Evolutionary conservation across 2,797 vertebrate genomes (phyloP).

Genomic region (Rhinophrynus dorsalis): DNA sequence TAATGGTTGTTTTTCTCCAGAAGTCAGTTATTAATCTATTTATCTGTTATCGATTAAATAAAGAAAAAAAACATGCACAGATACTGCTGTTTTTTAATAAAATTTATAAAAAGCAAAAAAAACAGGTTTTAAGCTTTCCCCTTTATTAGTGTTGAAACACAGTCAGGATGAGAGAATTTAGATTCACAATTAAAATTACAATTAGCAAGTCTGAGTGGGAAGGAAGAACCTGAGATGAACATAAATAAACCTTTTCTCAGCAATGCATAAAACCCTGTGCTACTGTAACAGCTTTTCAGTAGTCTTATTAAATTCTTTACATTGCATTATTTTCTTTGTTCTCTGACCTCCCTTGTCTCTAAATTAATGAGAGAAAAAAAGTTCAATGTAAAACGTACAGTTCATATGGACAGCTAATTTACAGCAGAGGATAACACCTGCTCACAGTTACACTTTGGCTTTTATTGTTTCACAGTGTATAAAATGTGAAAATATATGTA

Average conservation of each 20-base stretch:
- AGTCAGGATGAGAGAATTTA: conserved; percentile 15
- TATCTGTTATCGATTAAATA: no score
- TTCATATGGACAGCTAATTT: background rate
- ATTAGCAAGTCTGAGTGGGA: conserved; percentile 26
- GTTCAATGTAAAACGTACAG: background rate
- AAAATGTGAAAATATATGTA: no score
- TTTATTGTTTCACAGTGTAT: background rate
- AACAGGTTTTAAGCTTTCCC: background rate
- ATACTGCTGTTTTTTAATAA: background rate
- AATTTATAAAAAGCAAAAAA: background rate
- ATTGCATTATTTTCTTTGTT: background rate
- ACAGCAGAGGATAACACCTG: background rate
- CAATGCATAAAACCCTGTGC: conserved; percentile 6
- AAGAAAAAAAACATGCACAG: no score
- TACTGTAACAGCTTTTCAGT: conserved; percentile 2
- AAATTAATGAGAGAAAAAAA: background rate
- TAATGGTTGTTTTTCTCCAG: no score
- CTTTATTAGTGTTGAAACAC: background rate
- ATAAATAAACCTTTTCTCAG: conserved; percentile 3
- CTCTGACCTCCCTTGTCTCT: background rate
- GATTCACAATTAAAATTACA: conserved; percentile 31
- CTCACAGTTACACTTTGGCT: background rate
- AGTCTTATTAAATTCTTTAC: background rate
- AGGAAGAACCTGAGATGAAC: conserved; percentile 1
- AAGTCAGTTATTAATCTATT: no score